Evolutionary conservation across 1,140 invertebrate species (phyloP).

Genomic region (Bradynema listronoti): DNA sequence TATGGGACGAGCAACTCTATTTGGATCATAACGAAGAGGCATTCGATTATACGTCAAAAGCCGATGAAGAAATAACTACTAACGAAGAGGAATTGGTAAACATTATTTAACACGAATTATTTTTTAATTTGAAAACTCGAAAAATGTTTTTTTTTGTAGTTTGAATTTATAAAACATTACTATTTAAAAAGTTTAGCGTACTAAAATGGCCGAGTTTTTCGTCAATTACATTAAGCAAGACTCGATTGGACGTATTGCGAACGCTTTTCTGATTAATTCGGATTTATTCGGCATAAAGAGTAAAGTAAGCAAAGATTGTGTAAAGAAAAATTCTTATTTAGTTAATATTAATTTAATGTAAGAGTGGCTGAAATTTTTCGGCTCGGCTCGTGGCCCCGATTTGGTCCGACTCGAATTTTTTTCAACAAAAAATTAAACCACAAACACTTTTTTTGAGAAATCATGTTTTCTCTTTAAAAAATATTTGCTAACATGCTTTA

Average conservation of each 20-base stretch:
- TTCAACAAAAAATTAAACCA: no score
- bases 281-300: conserved; percentile 46
- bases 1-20: conserved; percentile 56
- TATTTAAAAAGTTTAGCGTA: conserved; percentile 17
- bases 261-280: conserved; percentile 53
- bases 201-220: conserved; percentile 58
- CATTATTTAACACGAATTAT: not conserved
- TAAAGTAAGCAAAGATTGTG: conserved; percentile 35
- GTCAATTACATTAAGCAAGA: conserved; percentile 53
- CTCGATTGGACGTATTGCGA: conserved; percentile 53
- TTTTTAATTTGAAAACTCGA: conserved; percentile 1
- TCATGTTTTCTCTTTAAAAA: no score
- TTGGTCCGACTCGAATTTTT: no score
- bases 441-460: no score
- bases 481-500: no score
- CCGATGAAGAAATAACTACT: conserved; percentile 6
- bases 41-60: conserved; percentile 53
- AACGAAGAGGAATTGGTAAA: conserved; percentile 13
- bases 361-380: no score
- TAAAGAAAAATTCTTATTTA: not conserved
- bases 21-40: conserved; percentile 52
- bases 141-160: not conserved
- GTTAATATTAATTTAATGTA: no score
- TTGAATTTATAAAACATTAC: not conserved
- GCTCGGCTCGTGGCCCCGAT: no score